phyloP scores from a whole-genome alignment of 2,888 invertebrate genomes.

The Drosophila helvetica region DNA sequence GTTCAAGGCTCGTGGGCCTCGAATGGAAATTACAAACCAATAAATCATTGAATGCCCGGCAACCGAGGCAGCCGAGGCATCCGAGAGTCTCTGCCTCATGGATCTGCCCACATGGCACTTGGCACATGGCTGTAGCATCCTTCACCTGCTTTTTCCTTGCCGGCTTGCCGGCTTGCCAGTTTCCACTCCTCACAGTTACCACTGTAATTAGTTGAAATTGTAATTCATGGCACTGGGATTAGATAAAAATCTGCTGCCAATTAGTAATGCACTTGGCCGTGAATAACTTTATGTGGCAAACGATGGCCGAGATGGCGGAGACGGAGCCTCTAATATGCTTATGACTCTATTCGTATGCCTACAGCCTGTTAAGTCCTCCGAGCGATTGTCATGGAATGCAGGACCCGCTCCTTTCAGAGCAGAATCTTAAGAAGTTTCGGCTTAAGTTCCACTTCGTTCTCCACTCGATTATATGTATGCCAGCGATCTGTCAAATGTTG shows the following conservation, averaged over 20 bases:
- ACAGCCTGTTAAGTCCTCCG: background rate
- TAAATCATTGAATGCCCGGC: slow-evolving; percentile 68
- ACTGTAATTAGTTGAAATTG: slow-evolving; percentile 78
- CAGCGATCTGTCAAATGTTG: slow-evolving; percentile 29
- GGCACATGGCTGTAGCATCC: slow-evolving; percentile 27
- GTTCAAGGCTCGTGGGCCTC: slow-evolving; percentile 69
- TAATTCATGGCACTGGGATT: slow-evolving; percentile 78
- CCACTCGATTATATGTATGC: slow-evolving; percentile 43
- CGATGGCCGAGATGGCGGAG: slow-evolving; percentile 28
- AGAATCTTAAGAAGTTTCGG: background rate
- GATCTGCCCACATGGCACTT: slow-evolving; percentile 44
- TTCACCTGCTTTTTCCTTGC: slow-evolving; percentile 11
- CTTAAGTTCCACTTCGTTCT: slow-evolving; percentile 37
- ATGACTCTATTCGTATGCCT: slow-evolving; percentile 56
- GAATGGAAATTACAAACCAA: slow-evolving; percentile 76
- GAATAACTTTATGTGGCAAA: slow-evolving; percentile 70
- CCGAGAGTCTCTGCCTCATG: slow-evolving; percentile 4
- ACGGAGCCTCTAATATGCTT: slow-evolving; percentile 46
- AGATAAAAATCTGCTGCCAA: slow-evolving; percentile 79
- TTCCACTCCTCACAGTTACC: slow-evolving; percentile 49
- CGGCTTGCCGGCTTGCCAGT: slow-evolving; percentile 6
- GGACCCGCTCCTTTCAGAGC: background rate
- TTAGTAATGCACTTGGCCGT: slow-evolving; percentile 74
- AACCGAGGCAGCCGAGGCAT: slow-evolving; percentile 7
- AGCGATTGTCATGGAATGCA: background rate